These are phyloP conservation scores for Hucho hucho DNA, from an alignment of 2,113 vertebrate species.

Conservation along the genomic window DNA sequence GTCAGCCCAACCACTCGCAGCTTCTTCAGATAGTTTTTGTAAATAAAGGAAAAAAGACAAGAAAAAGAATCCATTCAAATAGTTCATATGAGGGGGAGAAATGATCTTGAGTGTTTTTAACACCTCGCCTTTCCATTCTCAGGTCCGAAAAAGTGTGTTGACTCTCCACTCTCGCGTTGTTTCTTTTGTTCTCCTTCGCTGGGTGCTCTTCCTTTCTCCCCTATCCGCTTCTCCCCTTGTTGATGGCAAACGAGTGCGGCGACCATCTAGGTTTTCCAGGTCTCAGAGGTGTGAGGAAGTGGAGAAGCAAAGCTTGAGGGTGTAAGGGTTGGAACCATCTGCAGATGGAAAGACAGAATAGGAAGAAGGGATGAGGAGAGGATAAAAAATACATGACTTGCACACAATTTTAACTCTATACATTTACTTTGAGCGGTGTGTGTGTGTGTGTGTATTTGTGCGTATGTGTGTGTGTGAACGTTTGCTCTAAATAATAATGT, in stretches of 20 bases:
- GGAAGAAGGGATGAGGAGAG: background rate
- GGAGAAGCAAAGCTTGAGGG: conserved; percentile 97
- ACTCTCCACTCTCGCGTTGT: background rate
- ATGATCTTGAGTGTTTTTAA: background rate
- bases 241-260: background rate
- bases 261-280: background rate
- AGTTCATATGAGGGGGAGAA: background rate
- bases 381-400: too few species aligned
- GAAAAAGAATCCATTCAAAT: background rate
- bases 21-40: background rate
- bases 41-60: background rate
- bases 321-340: conserved; percentile 98
- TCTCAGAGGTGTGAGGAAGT: conserved; percentile 93
- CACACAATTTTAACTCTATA: background rate
- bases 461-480: too few species aligned
- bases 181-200: background rate
- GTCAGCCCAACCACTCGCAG: background rate
- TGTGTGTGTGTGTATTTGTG: too few species aligned
- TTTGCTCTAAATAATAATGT: too few species aligned
- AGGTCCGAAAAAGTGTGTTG: background rate
- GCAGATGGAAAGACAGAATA: conserved; percentile 52
- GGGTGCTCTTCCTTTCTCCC: background rate
- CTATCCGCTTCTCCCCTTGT: background rate
- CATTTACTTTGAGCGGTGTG: too few species aligned
- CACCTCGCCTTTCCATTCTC: background rate